A percentile compares a stretch with the other conserved stretches of the same genome.
These are phyloP conservation scores for Lissonota sp. DNA, from an alignment of 2,888 invertebrate genomes.

Conservation along the genomic window DNA sequence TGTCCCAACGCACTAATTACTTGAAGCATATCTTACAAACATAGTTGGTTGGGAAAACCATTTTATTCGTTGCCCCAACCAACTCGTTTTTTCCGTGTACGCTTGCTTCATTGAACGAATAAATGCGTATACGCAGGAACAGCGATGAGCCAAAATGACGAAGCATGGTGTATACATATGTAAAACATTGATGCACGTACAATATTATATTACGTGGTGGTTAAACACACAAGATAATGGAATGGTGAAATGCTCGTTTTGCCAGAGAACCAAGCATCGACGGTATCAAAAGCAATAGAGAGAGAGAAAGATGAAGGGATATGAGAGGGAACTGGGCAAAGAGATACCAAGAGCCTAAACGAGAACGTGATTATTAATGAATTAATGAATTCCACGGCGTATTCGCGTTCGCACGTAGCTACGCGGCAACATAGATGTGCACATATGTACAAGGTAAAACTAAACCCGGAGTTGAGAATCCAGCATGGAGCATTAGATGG, in stretches of 20 bases:
- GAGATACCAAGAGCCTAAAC: conserved; percentile 52
- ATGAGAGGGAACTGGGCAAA: conserved; percentile 30
- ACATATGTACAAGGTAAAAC: conserved; percentile 7
- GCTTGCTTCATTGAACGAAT: too few species aligned
- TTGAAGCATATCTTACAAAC: too few species aligned
- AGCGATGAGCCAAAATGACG: conserved; percentile 15
- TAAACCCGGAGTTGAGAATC: conserved; percentile 25
- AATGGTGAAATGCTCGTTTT: conserved; percentile 56
- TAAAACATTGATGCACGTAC: conserved; percentile 43
- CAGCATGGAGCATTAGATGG: conserved; percentile 8
- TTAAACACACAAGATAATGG: conserved; percentile 57
- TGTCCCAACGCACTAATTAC: too few species aligned
- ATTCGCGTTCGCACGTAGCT: conserved; percentile 49
- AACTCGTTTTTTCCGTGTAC: too few species aligned
- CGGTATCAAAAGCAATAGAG: background rate
- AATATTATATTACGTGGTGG: conserved; percentile 51
- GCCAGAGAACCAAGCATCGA: background rate
- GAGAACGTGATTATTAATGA: conserved; percentile 62
- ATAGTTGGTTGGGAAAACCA: too few species aligned
- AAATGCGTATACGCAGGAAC: background rate
- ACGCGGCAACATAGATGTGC: background rate
- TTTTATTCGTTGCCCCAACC: too few species aligned
- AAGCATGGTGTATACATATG: conserved; percentile 26
- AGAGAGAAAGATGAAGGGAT: conserved; percentile 1
- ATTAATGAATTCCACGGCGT: conserved; percentile 59